These are phyloP conservation scores for Zaprionus lineosus DNA, from an alignment of 2,888 invertebrate genomes.

Conservation along the genomic window DNA sequence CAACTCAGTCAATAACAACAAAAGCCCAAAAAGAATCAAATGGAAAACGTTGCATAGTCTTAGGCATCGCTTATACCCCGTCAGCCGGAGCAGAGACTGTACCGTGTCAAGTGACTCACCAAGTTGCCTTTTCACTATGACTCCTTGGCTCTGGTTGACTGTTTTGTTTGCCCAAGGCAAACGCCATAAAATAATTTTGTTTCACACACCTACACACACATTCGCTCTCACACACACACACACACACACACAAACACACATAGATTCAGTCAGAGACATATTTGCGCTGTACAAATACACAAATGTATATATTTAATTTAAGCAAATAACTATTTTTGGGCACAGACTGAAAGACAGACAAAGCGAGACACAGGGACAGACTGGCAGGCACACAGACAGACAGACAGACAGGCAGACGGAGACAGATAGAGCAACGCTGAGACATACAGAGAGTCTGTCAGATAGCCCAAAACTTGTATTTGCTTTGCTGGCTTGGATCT, in stretches of 20 bases:
- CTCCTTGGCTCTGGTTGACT: slow-evolving; percentile 30
- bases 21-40: background rate
- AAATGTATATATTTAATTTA: slow-evolving; percentile 76
- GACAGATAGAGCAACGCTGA: slow-evolving; percentile 1
- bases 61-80: slow-evolving; percentile 25
- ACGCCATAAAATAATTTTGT: slow-evolving; percentile 75
- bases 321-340: slow-evolving; percentile 76
- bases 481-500: slow-evolving; percentile 35
- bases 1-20: background rate
- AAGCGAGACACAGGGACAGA: slow-evolving; percentile 8
- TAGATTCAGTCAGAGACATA: slow-evolving; percentile 57
- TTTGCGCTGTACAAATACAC: slow-evolving; percentile 71
- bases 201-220: slow-evolving; percentile 42
- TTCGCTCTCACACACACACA: slow-evolving; percentile 24
- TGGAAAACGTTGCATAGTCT: slow-evolving; percentile 48
- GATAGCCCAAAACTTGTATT: slow-evolving; percentile 26
- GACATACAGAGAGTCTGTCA: background rate
- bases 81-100: slow-evolving; percentile 32
- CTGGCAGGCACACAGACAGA: slow-evolving; percentile 15
- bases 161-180: slow-evolving; percentile 62
- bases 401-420: slow-evolving; percentile 4
- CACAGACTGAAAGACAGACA: slow-evolving; percentile 43
- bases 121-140: slow-evolving; percentile 44
- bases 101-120: slow-evolving; percentile 56
- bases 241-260: slow-evolving; percentile 23